phyloP scores from a whole-genome alignment of 2,888 invertebrate species.

The Eilema sororculum region DNA sequence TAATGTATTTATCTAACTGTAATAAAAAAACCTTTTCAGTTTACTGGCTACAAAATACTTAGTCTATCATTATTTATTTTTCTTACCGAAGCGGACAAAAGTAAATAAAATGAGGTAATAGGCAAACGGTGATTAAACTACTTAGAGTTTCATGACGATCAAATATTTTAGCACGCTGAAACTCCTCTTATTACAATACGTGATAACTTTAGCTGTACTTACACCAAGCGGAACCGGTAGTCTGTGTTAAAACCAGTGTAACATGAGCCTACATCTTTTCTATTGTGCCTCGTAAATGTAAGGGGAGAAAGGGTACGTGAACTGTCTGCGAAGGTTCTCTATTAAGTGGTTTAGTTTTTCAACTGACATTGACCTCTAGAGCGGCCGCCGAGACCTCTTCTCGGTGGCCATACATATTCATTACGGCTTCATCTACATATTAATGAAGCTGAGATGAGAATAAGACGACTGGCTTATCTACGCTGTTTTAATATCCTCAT shows the following conservation, averaged over 20 bases:
- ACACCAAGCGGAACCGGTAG: conserved; percentile 68
- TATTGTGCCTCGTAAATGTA: conserved; percentile 50
- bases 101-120: conserved; percentile 6
- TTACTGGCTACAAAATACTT: not conserved
- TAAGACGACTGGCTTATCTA: conserved; percentile 57
- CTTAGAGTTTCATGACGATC: conserved; percentile 23
- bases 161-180: conserved; percentile 45
- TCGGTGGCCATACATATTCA: conserved; percentile 75
- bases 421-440: conserved; percentile 74
- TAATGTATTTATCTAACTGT: conserved; percentile 4
- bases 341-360: conserved; percentile 62
- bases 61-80: not conserved
- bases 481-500: conserved; percentile 40
- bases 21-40: not conserved
- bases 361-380: conserved; percentile 81
- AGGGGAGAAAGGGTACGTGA: conserved; percentile 59
- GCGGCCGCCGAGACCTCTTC: conserved; percentile 74
- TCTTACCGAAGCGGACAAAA: not conserved
- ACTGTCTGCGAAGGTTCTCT: conserved; percentile 57
- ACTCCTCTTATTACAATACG: conserved; percentile 46
- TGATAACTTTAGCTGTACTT: conserved; percentile 55
- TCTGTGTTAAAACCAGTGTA: conserved; percentile 53
- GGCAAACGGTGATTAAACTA: conserved; percentile 16
- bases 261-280: conserved; percentile 57
- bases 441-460: conserved; percentile 68